Evolutionary conservation across 2,113 vertebrate species (phyloP).

Genomic region (Ariopsis seemanni): DNA sequence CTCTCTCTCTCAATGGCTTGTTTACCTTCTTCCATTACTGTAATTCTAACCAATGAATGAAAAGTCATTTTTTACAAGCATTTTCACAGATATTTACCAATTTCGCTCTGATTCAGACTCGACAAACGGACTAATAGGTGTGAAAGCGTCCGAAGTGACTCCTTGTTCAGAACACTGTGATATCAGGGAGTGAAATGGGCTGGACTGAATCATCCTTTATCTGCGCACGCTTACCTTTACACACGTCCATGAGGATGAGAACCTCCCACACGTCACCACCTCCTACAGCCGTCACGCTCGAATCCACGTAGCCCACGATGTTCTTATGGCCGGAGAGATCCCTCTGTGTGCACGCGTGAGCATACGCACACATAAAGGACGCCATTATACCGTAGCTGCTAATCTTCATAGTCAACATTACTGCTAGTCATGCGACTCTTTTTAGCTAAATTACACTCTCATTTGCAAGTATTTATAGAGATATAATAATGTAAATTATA

Average conservation of each 20-base stretch:
- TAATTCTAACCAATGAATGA: neutral
- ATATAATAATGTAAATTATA: neutral
- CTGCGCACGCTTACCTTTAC: slow-evolving; percentile 76
- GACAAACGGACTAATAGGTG: neutral
- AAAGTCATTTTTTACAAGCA: neutral
- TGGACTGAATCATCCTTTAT: neutral
- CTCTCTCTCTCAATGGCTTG: neutral
- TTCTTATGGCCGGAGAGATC: slow-evolving; percentile 96
- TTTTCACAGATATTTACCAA: neutral
- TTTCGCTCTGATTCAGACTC: neutral
- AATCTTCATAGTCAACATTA: neutral
- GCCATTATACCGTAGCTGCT: neutral
- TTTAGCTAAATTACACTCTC: neutral
- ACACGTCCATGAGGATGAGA: slow-evolving; percentile 97
- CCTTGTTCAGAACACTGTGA: neutral
- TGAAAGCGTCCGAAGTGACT: neutral
- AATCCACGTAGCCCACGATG: slow-evolving; percentile 96
- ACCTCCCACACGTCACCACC: slow-evolving; percentile 97
- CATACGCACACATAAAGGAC: neutral
- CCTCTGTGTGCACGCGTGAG: slow-evolving; percentile 70
- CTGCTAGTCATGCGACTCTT: neutral
- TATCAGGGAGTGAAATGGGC: neutral
- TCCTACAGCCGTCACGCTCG: slow-evolving; percentile 89
- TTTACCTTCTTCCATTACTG: neutral
- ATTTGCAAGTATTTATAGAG: neutral